Percentiles rank a stretch among this genome's conserved stretches.
These are phyloP conservation scores for Marasmarcha lunaedactyla DNA, from an alignment of 2,888 invertebrate genomes.

Conservation along the genomic window DNA sequence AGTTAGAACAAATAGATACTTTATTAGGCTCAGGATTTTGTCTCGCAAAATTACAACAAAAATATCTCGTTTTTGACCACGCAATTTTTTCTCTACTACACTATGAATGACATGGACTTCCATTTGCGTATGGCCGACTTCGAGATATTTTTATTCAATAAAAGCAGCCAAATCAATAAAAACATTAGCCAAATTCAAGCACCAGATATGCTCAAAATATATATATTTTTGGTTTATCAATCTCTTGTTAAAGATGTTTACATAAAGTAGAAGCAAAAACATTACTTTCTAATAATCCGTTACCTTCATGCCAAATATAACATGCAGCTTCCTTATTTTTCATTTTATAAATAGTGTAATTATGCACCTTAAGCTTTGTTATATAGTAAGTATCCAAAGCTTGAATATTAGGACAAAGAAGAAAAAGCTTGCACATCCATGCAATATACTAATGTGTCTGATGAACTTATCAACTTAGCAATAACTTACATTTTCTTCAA, in stretches of 20 bases:
- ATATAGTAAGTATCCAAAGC: constrained; percentile 10
- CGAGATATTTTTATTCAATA: constrained; percentile 12
- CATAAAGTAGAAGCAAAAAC: constrained; percentile 8
- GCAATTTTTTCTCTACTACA: constrained; percentile 9
- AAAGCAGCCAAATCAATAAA: constrained; percentile 8
- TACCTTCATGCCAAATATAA: constrained; percentile 11
- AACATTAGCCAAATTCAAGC: constrained; percentile 8
- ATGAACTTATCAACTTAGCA: not conserved
- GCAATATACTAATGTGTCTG: not conserved
- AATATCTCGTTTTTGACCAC: too few relatives aligned
- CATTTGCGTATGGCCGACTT: constrained; percentile 11
- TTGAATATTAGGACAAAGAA: constrained; percentile 6
- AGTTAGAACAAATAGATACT: too few relatives aligned
- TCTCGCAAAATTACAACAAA: too few relatives aligned
- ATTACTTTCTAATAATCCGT: constrained; percentile 11
- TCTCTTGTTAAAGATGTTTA: constrained; percentile 9
- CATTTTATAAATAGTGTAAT: constrained; percentile 4
- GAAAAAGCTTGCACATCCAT: not conserved
- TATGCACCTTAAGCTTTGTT: constrained; percentile 8
- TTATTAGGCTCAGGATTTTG: too few relatives aligned
- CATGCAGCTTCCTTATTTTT: constrained; percentile 9
- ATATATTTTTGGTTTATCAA: constrained; percentile 8
- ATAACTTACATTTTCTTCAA: constrained; percentile 1
- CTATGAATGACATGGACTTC: constrained; percentile 9
- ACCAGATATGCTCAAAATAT: constrained; percentile 10